Evolutionary conservation across 2,113 vertebrate genomes (phyloP).

Genomic region (Nestor notabilis): DNA sequence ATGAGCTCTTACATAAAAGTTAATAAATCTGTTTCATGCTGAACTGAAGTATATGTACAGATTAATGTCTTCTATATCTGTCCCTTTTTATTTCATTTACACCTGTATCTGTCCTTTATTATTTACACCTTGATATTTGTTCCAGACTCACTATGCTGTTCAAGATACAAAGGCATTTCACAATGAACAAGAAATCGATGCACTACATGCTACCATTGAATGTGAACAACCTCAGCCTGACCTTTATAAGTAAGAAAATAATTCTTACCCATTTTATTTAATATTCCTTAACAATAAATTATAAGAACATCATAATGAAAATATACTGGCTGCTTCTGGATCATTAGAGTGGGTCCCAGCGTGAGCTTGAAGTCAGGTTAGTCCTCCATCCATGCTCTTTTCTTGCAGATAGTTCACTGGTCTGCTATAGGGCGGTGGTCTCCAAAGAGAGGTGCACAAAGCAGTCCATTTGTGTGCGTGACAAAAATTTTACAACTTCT

Average conservation of each 20-base stretch:
- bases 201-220: slow-evolving; percentile 92
- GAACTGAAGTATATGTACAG: neutral
- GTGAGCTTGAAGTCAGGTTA: neutral
- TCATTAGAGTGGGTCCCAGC: neutral
- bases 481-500: neutral
- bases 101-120: neutral
- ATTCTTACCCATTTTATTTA: neutral
- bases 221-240: slow-evolving; percentile 98
- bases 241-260: slow-evolving; percentile 91
- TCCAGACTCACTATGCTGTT: slow-evolving; percentile 92
- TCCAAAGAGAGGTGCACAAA: neutral
- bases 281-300: neutral
- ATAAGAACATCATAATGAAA: neutral
- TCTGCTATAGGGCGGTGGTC: neutral
- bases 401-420: neutral
- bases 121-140: neutral
- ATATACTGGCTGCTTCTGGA: neutral
- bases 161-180: slow-evolving; percentile 95
- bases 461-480: accelerated
- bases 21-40: neutral
- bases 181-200: slow-evolving; percentile 85
- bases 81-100: neutral
- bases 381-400: neutral
- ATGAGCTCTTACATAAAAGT: neutral
- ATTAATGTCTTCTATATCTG: neutral